Conservation (phyloP, 2,797 vertebrate species). For the Cryptoprocta ferox region DNA sequence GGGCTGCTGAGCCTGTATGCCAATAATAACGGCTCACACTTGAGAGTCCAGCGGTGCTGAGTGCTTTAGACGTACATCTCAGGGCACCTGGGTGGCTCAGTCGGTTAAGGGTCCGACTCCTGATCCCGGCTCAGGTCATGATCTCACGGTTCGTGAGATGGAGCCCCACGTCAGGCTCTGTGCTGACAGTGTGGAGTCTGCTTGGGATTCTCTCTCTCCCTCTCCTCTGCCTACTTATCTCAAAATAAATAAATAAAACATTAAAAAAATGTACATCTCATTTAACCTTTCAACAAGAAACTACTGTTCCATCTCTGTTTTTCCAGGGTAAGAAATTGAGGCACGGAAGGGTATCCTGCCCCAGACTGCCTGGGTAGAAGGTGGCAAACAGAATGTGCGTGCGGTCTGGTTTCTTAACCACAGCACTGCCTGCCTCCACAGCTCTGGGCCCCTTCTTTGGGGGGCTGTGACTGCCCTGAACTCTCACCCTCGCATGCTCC, state of each 20-base stretch:
- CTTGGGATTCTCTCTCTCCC: no score
- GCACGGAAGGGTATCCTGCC: no score
- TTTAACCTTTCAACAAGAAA: neutral
- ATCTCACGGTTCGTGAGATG: no score
- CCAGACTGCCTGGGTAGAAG: neutral
- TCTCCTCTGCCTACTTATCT: no score
- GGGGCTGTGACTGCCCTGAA: neutral
- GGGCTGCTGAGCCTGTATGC: neutral
- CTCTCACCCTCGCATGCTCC: neutral
- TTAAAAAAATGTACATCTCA: neutral
- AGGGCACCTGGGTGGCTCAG: no score
- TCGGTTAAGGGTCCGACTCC: no score
- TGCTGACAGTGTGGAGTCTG: no score
- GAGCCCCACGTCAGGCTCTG: no score
- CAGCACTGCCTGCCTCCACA: neutral
- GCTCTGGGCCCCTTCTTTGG: neutral
- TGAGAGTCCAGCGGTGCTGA: neutral
- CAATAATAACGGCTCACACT: neutral
- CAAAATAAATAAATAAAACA: no score
- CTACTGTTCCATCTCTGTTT: neutral
- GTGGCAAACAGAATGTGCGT: neutral
- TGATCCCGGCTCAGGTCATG: no score
- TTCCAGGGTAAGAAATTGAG: neutral
- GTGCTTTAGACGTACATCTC: neutral
- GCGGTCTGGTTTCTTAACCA: neutral